Evolutionary conservation across 2,113 vertebrate genomes (phyloP).

Genomic region (Lophochroa leadbeateri): DNA sequence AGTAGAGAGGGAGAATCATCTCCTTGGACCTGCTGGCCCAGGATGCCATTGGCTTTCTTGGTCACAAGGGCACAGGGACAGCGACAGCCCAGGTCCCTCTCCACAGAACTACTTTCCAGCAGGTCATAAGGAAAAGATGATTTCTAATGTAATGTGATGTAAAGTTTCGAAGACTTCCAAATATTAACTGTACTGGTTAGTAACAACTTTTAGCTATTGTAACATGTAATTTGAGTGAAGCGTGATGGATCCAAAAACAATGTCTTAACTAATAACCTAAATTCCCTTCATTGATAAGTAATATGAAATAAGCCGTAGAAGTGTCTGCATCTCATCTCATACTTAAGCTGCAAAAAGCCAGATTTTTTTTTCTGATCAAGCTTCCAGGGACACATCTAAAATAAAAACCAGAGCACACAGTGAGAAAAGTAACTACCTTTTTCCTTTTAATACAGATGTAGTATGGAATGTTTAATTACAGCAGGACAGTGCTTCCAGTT

Average conservation of each 20-base stretch:
- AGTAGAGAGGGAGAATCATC: neutral
- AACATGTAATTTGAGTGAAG: neutral
- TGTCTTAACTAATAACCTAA: neutral
- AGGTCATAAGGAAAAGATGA: neutral
- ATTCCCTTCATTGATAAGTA: neutral
- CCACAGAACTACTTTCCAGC: neutral
- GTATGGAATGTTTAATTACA: constrained; percentile 91
- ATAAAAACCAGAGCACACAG: constrained; percentile 54
- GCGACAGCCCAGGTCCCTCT: neutral
- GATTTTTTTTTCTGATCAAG: neutral
- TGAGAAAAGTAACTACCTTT: constrained; percentile 77
- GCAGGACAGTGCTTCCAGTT: constrained; percentile 94
- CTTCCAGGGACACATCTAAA: neutral
- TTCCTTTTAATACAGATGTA: constrained; percentile 91
- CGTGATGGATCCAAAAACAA: fast-evolving
- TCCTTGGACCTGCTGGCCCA: neutral
- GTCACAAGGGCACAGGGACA: neutral
- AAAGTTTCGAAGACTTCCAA: neutral
- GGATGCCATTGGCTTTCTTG: neutral
- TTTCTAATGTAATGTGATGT: neutral
- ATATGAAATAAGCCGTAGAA: neutral
- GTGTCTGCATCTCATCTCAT: neutral
- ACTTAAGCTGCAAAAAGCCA: neutral
- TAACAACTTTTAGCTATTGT: neutral
- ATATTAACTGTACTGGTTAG: neutral